These are phyloP conservation scores for human DNA, from an alignment of 2,113 vertebrate genomes.

Conservation along the genomic window DNA sequence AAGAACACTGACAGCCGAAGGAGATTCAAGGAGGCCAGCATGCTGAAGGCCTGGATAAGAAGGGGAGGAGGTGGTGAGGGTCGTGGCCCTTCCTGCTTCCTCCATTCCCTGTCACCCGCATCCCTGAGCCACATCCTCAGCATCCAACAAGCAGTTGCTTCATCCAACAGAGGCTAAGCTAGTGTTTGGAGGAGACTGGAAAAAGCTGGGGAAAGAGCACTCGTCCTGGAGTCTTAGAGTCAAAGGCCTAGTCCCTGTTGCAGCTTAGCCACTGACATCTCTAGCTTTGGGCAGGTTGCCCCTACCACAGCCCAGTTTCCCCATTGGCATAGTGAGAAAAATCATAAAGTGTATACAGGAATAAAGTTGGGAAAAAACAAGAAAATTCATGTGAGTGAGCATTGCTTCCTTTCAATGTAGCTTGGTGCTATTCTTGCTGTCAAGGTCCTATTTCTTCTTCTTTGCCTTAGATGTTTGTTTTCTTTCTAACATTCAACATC, in stretches of 20 bases:
- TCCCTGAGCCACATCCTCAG: neutral
- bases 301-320: neutral
- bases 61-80: neutral
- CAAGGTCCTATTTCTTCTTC: neutral
- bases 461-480: neutral
- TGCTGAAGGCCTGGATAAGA: slow-evolving; percentile 6
- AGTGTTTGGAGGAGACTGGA: neutral
- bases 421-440: too few species aligned
- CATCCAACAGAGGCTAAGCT: neutral
- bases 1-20: neutral
- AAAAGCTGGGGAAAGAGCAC: neutral
- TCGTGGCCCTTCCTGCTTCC: neutral
- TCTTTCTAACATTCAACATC: neutral
- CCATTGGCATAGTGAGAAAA: neutral
- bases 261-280: neutral
- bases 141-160: neutral
- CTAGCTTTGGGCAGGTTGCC: neutral
- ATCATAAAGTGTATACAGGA: neutral
- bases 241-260: neutral
- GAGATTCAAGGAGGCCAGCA: neutral
- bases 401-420: accelerated
- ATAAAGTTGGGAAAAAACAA: neutral
- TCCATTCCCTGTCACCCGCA: neutral
- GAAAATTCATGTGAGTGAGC: neutral
- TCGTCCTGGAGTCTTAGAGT: neutral